phyloP scores from a whole-genome alignment of 2,113 vertebrate genomes.

The Orthonyx spaldingii region DNA sequence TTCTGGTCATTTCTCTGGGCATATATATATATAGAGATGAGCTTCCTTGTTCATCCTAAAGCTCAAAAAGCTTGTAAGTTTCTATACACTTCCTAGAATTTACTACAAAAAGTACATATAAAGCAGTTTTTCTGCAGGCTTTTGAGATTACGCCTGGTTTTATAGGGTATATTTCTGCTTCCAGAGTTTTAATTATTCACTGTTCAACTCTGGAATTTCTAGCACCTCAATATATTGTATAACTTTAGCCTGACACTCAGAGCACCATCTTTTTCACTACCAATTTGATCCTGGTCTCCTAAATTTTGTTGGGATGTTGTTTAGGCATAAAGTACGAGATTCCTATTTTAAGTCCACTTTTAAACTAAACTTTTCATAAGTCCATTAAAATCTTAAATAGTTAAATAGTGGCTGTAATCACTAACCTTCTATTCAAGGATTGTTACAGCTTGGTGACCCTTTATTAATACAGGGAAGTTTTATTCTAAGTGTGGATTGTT shows the following conservation, averaged over 20 bases:
- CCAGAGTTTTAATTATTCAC: not conserved
- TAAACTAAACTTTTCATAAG: not conserved
- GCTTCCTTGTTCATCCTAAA: not conserved
- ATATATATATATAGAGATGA: accelerated
- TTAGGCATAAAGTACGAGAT: not conserved
- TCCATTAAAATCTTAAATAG: not conserved
- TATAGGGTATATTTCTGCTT: not conserved
- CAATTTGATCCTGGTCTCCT: not conserved
- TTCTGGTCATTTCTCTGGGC: not conserved
- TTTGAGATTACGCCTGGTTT: not conserved
- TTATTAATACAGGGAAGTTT: not conserved
- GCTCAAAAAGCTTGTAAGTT: not conserved
- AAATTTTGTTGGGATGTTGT: not conserved
- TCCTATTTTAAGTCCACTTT: not conserved
- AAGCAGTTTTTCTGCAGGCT: not conserved
- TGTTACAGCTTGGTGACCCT: not conserved
- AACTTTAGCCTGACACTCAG: not conserved
- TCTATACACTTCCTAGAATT: not conserved
- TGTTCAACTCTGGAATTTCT: not conserved
- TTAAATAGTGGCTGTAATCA: not conserved
- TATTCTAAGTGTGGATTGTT: not conserved
- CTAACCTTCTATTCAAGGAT: not conserved
- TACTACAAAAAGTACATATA: not conserved
- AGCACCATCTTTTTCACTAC: not conserved
- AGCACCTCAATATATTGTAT: not conserved